These are phyloP conservation scores for Rhogogaster chlorosoma DNA, from an alignment of 2,888 invertebrate species.

Conservation along the genomic window DNA sequence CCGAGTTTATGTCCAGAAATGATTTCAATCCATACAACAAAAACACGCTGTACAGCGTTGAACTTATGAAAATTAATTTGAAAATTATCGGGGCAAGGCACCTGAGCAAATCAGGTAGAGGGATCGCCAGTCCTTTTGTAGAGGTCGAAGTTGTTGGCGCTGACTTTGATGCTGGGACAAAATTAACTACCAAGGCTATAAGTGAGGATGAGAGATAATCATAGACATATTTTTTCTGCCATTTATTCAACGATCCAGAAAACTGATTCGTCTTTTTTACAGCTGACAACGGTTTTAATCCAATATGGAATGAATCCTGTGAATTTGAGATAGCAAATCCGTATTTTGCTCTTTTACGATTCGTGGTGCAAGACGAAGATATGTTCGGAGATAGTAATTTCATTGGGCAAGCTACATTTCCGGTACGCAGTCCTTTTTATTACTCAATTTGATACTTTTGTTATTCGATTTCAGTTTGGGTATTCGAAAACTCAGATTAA, in stretches of 20 bases:
- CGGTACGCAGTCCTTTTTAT: conserved; percentile 79
- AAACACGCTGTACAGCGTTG: conserved; percentile 80
- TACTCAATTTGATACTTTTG: neutral
- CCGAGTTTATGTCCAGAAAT: conserved; percentile 91
- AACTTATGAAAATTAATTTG: conserved; percentile 84
- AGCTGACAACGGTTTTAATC: conserved; percentile 97
- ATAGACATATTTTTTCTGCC: neutral
- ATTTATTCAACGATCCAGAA: neutral
- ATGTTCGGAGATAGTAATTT: conserved; percentile 98
- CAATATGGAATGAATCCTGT: conserved; percentile 93
- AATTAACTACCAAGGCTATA: conserved; percentile 91
- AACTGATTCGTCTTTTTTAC: conserved; percentile 65
- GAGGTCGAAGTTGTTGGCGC: conserved; percentile 95
- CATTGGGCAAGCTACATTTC: conserved; percentile 97
- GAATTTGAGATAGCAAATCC: conserved; percentile 91
- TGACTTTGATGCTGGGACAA: conserved; percentile 91
- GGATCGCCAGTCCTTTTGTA: conserved; percentile 93
- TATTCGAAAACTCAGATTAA: neutral
- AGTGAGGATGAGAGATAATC: conserved; percentile 80
- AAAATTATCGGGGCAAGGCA: conserved; percentile 94
- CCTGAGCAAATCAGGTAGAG: conserved; percentile 89
- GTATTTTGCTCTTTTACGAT: conserved; percentile 90
- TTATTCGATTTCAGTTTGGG: neutral
- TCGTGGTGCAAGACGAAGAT: conserved; percentile 96
- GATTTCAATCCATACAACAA: conserved; percentile 89